Base-by-base conservation (phyloP, 2,888 invertebrate genomes). In the Neoaliturus tenellus region DNA sequence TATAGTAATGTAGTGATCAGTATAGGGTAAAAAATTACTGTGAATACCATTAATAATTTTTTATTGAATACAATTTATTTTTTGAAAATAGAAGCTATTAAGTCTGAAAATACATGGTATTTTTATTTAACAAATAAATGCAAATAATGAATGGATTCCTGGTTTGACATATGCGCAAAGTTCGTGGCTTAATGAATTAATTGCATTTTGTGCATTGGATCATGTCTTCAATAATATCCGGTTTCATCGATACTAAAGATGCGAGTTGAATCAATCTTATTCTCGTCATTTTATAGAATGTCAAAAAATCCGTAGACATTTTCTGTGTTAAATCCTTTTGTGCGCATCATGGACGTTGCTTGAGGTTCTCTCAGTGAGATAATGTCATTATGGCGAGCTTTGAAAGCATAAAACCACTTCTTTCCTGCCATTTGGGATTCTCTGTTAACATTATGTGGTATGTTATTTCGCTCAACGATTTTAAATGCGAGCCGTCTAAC, bases 351-450 rank as follows among this genome's bases (percentile, higher is more conserved):
- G 3, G 82, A 82, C 28, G 82, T 82, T 44, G 71, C 28, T 48
- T 82, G 31, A 31, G 82, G 82, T 31, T 82, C 44, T 23, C 81
- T 25, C 25, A 81, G 58, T 20, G 69, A 58, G 58, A 58, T 51
- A 17, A 81, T 35, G 14, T 81, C 81, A 3, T 23, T 39, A 69
- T 81, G 81, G 12, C 62, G 80, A 39, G 51, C 33, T 41, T 39
- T 80, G 55, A 80, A 80, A 2, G 31, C 28, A 55, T 80, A 80
- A 80, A 55, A 80, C 80, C 80, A 80, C 69, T 69, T 81, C 44
- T 33, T 73, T 73, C 39, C 78, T 48, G 78, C 78, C 25, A 78
- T 35, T 41, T 78, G 78, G 48, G 17, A 48, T 35, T 78, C 48
- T 48, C 23, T 78, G 48, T 78, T 78, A 23, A 78, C 44, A 48